Base-by-base conservation (phyloP, 2,888 invertebrate species). In the Brenthis daphne region DNA sequence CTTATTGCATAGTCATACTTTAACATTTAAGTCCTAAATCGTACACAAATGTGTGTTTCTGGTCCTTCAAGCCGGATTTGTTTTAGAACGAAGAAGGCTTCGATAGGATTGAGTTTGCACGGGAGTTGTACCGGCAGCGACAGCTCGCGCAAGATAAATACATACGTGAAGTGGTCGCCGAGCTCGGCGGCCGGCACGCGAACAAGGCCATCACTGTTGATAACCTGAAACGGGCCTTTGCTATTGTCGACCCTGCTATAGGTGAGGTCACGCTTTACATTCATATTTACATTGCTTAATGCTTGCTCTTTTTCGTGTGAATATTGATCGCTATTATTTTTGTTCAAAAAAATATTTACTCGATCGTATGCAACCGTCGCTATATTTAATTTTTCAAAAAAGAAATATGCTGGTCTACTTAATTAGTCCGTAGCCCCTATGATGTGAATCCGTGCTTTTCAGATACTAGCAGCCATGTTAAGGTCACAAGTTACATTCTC, bases 11-110 rank as follows among this genome's bases (percentile, higher is more conserved):
- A 29, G 29, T 0, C 24, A 24, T 24, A 24, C 29, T 29, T 29
- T 29, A 4, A 29, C 29, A 29, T 3, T 29, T 4, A 5, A 29
- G 29, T 5, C 1, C 11, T 43, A 43, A 43, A 43, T 43, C 37
- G 8, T 43, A 11, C 37, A 11, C 11, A 11, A 8, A 43, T 8
- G 1, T 29, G 37, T 43, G 16, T 50, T 47, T 29, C 14, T 37
- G 53, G 53, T 54, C 53, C 24, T 57, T 57, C 43, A 43, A 43
- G 43, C 43, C 20, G 13, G 13, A 48, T 47, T 12, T 57, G n/a
- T 65, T 60, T 0, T 74, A 93, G 93, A 90, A 87, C 72, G 92
- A 92, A 67, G 93, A 93, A 76, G 93, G 93, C 2, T 93, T 90
- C 76, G 92, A 92, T 61, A 88, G 90, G 16, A 79, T 84, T 50